Conservation (phyloP, 2,797 vertebrate species). For the Peromyscus aztecus region DNA sequence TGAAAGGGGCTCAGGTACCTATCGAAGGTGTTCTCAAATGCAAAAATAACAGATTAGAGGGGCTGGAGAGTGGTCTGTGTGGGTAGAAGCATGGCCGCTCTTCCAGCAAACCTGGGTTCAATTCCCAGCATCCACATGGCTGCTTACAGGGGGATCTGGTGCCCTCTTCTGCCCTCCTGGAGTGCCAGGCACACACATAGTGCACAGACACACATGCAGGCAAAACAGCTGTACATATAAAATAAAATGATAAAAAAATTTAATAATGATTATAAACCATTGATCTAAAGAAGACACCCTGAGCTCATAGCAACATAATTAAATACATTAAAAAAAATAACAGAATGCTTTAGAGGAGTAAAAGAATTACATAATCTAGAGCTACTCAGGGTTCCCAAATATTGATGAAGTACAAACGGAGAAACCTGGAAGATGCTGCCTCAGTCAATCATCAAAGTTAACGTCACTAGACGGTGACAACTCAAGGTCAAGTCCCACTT, state of each 20-base stretch:
- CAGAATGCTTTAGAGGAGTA: neutral
- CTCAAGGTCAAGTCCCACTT: neutral
- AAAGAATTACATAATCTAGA: neutral
- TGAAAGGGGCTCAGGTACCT: neutral
- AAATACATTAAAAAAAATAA: neutral
- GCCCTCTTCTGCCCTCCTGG: neutral
- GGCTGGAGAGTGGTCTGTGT: neutral
- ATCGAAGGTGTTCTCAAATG: conserved; percentile 4
- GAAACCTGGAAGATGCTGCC: neutral
- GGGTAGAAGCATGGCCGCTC: neutral
- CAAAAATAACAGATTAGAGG: neutral
- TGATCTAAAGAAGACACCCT: neutral
- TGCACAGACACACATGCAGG: neutral
- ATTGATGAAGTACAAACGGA: conserved; percentile 13
- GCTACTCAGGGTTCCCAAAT: neutral
- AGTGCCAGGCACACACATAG: neutral
- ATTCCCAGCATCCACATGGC: neutral
- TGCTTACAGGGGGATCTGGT: neutral
- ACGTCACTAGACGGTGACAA: neutral
- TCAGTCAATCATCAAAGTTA: conserved; percentile 27
- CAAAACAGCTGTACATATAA: neutral
- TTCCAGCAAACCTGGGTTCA: neutral
- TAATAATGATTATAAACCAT: neutral
- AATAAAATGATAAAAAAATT: neutral
- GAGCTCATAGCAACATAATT: neutral